These are phyloP conservation scores for Heliconius himera DNA, from an alignment of 1,140 invertebrate genomes.

Conservation along the genomic window DNA sequence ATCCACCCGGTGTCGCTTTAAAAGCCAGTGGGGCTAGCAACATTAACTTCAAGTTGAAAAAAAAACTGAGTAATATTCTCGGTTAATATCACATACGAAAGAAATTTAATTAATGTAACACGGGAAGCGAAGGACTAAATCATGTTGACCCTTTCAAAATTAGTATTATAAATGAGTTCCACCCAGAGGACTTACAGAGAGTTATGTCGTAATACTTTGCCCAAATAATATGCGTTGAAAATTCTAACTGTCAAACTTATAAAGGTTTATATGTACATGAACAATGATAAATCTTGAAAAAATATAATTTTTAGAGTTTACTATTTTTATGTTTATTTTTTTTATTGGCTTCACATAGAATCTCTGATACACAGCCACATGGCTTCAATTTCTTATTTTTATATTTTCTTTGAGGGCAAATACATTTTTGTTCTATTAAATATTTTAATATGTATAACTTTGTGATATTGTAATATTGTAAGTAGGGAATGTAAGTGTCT, in stretches of 20 bases:
- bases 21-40: too few species aligned
- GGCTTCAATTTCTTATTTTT: too few species aligned
- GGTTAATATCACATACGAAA: not conserved
- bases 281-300: not conserved
- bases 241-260: not conserved
- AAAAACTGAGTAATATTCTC: not conserved
- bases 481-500: too few species aligned
- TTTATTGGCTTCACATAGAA: too few species aligned
- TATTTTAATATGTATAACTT: too few species aligned
- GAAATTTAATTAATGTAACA: conserved; percentile 23
- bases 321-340: too few species aligned
- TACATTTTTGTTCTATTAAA: too few species aligned
- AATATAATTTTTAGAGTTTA: too few species aligned
- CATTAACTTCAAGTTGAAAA: not conserved
- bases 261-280: not conserved
- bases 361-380: too few species aligned
- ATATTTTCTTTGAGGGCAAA: too few species aligned
- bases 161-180: conserved; percentile 28
- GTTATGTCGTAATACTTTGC: conserved; percentile 15
- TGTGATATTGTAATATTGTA: too few species aligned
- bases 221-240: not conserved
- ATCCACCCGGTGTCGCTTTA: too few species aligned
- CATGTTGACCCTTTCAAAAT: conserved; percentile 27
- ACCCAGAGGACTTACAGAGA: conserved; percentile 11
- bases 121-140: conserved; percentile 19